Percentiles rank a stretch among this genome's conserved stretches.
Evolutionary conservation across 1,140 invertebrate genomes (phyloP).

Genomic region (Galleria mellonella): DNA sequence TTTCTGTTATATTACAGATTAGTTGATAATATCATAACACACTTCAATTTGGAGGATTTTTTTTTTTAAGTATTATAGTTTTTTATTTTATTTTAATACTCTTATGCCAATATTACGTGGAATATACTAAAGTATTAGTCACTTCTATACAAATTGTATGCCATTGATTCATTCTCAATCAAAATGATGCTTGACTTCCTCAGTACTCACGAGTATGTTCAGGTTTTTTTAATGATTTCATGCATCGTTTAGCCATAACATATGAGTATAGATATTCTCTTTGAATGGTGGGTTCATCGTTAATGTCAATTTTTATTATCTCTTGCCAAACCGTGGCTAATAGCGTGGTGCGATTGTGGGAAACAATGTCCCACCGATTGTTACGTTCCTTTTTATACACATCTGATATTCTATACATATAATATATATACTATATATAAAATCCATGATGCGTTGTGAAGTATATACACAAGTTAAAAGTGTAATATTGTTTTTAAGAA

Average conservation of each 20-base stretch:
- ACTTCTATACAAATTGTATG: neutral
- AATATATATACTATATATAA: no score
- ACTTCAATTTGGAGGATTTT: no score
- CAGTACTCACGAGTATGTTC: neutral
- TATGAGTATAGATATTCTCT: slow-evolving; percentile 17
- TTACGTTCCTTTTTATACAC: no score
- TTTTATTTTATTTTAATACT: neutral
- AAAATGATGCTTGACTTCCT: neutral
- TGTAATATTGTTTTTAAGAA: no score
- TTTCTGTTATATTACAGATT: no score
- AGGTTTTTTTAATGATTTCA: slow-evolving; percentile 18
- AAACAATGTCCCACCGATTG: slow-evolving; percentile 1
- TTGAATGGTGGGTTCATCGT: slow-evolving; percentile 14
- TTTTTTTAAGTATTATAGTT: no score
- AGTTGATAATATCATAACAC: no score
- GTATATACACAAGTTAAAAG: no score
- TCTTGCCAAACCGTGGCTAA: slow-evolving; percentile 21
- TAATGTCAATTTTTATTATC: slow-evolving; percentile 25
- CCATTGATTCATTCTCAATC: neutral
- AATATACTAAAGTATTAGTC: no score
- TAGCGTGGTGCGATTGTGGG: slow-evolving; percentile 16
- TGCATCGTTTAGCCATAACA: slow-evolving; percentile 21
- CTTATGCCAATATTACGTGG: neutral
- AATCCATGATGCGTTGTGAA: no score
- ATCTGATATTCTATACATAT: no score